Evolutionary conservation across 2,888 invertebrate species (phyloP).

Genomic region (Rhorus exstirpatorius): DNA sequence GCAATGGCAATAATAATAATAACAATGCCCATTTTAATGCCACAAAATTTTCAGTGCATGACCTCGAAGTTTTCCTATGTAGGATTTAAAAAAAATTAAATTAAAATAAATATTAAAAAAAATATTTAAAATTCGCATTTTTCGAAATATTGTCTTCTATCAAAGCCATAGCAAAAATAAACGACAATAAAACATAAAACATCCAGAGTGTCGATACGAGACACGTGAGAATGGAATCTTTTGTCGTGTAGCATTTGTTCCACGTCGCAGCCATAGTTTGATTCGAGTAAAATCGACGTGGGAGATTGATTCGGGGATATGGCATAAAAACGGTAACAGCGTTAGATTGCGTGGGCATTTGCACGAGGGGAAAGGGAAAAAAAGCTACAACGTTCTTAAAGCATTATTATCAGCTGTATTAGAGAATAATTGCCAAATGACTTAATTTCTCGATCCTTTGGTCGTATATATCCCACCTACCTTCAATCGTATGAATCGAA

Average conservation of each 20-base stretch:
- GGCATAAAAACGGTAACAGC: conserved; percentile 34
- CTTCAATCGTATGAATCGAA: too few species aligned
- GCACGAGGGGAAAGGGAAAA: conserved; percentile 13
- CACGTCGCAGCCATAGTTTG: neutral
- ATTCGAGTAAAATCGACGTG: conserved; percentile 31
- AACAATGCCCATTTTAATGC: too few species aligned
- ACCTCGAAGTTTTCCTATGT: too few species aligned
- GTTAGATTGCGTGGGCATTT: conserved; percentile 18
- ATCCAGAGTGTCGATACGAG: too few species aligned
- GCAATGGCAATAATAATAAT: too few species aligned
- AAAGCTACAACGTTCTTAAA: conserved; percentile 12
- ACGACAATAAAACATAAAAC: too few species aligned
- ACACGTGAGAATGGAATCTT: neutral
- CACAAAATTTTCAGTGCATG: too few species aligned
- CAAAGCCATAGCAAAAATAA: too few species aligned
- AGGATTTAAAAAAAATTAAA: too few species aligned
- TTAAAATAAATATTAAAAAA: too few species aligned
- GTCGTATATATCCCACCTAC: neutral
- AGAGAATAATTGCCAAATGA: conserved; percentile 28
- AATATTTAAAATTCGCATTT: too few species aligned
- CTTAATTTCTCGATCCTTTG: neutral
- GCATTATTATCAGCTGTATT: conserved; percentile 2
- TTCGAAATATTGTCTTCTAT: too few species aligned
- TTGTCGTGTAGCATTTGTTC: conserved; percentile 3
- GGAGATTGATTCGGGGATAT: conserved; percentile 54